These are phyloP conservation scores for Diplazon laetatorius DNA, from an alignment of 2,888 invertebrate genomes.

Conservation along the genomic window DNA sequence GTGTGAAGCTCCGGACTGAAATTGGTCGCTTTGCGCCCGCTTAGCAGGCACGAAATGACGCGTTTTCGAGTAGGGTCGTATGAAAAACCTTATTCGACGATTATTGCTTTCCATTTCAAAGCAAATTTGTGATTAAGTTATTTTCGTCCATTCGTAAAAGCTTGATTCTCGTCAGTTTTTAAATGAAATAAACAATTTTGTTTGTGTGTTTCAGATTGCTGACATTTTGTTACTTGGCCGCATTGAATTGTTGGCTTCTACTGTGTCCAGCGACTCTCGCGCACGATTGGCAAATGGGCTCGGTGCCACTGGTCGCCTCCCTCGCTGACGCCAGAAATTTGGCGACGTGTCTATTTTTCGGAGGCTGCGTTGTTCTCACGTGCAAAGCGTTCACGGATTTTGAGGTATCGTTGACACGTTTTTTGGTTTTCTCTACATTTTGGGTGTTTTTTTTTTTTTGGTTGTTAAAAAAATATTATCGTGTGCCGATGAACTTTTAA, in stretches of 20 bases:
- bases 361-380: conserved; percentile 85
- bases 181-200: conserved; percentile 12
- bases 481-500: too few species aligned
- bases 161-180: neutral
- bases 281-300: conserved; percentile 96
- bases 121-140: too few species aligned
- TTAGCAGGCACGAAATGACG: too few species aligned
- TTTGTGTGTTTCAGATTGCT: conserved; percentile 86
- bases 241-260: conserved; percentile 93
- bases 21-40: too few species aligned
- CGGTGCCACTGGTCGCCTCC: conserved; percentile 90
- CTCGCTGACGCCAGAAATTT: conserved; percentile 89
- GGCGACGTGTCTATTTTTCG: conserved; percentile 87
- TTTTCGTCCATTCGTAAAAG: too few species aligned
- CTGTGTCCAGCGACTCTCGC: conserved; percentile 90
- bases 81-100: too few species aligned
- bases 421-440: too few species aligned
- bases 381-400: conserved; percentile 87
- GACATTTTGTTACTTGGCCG: conserved; percentile 92
- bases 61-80: too few species aligned
- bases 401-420: conserved; percentile 85
- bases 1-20: too few species aligned
- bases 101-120: too few species aligned
- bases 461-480: too few species aligned
- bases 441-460: too few species aligned